phyloP scores from a whole-genome alignment of 2,888 invertebrate species.

The Rhopalosiphum nymphaeae region DNA sequence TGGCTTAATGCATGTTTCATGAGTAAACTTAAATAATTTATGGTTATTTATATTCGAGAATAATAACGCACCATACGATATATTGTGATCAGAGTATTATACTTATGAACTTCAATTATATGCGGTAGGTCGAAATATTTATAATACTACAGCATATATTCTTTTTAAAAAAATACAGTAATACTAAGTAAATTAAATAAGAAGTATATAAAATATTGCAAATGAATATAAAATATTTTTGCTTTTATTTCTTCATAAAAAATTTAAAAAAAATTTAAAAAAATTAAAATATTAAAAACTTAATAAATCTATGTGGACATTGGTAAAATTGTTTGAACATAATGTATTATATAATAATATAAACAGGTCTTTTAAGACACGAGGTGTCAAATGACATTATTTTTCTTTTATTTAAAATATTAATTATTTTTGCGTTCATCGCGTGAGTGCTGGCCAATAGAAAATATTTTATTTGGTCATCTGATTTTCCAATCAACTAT shows the following conservation, averaged over 20 bases:
- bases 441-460: not conserved
- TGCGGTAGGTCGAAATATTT: not conserved
- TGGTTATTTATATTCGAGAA: not conserved
- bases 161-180: not conserved
- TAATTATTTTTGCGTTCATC: not conserved
- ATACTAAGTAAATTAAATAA: not conserved
- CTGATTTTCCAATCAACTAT: not conserved
- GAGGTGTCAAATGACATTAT: not conserved
- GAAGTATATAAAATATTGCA: not conserved
- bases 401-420: not conserved
- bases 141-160: not conserved
- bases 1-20: slow-evolving; percentile 40
- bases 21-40: not conserved
- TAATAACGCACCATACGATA: not conserved
- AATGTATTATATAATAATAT: not conserved
- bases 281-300: not conserved
- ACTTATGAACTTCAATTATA: slow-evolving; percentile 11
- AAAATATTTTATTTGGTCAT: not conserved
- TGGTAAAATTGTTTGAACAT: not conserved
- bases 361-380: not conserved
- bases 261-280: no score
- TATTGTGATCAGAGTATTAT: not conserved
- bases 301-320: not conserved
- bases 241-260: not conserved
- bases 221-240: not conserved